Evolutionary conservation across 2,797 vertebrate genomes (phyloP), one percentile per base, ranked within the genome.

Genomic region (Syngnathus acus): DNA sequence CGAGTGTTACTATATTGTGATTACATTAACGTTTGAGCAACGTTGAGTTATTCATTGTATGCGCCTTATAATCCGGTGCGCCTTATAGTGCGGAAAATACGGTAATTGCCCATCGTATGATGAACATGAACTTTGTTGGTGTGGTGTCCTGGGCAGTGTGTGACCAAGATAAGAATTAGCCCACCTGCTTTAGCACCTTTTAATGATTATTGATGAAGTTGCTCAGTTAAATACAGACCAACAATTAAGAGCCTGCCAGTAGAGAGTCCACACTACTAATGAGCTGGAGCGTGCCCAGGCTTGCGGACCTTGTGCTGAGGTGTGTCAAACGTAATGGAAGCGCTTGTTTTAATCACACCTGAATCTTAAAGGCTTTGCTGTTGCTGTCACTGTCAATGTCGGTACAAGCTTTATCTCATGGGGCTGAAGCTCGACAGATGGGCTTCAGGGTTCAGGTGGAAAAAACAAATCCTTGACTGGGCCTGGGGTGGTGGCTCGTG

Each of bases 141-240:
- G 19, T 21, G 39, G n/a, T 23, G n/a, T 13, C n/a, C 17, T 9
- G 21, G n/a, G 60, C 60, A 62, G 10, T 3, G 13, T 19, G 43
- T 37, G 42, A 79, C 62, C 8, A 68, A 65, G 73, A 67, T 70
- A 75, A 83, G 75, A 77, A 72, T 74, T 37, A 65, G 68, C 75
- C 72, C 84, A 80, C 86, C 84, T 86, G 81, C 82, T 75, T 65
- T 67, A 80, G 74, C 81, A 75, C 77, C 78, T 82, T 82, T 83
- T 90, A 91, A 92, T 92, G 89, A 86, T 89, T 90, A 91, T 90
- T 90, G 90, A 92, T 89, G 88, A 85, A 89, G 86, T 89, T 84
- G 84, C 80, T 86, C 86, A 82, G 88, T 90, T 89, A 89, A 90
- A 88, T 23, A 62, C 83, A 88, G 86, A 86, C 84, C 90, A 90